Evolutionary conservation across 1,140 invertebrate species (phyloP).

Genomic region (Nebria ingens): DNA sequence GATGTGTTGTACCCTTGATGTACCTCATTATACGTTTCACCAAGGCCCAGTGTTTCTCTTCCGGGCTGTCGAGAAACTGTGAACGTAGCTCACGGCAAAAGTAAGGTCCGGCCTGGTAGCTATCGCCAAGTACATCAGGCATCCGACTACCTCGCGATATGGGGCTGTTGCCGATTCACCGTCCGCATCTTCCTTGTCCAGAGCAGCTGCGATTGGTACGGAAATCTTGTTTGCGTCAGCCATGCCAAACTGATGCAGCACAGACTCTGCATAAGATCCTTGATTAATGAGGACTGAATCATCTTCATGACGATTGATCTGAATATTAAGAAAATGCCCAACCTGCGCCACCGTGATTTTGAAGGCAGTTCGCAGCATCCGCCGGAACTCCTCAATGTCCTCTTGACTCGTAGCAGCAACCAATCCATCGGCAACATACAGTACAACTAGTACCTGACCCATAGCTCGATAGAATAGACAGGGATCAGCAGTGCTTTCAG

Average conservation of each 20-base stretch:
- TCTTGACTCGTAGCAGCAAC: slow-evolving; percentile 13
- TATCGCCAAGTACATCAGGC: slow-evolving; percentile 30
- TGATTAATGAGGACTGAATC: slow-evolving; percentile 17
- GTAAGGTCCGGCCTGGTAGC: slow-evolving; percentile 34
- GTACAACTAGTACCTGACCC: slow-evolving; percentile 14
- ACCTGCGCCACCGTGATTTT: not conserved
- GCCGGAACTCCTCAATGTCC: not conserved
- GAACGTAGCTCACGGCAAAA: slow-evolving; percentile 29
- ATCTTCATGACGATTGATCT: not conserved
- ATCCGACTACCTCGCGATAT: slow-evolving; percentile 31
- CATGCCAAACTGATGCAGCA: slow-evolving; percentile 21
- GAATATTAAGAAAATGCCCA: not conserved
- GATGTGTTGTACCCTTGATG: slow-evolving; percentile 32
- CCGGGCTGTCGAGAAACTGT: slow-evolving; percentile 23
- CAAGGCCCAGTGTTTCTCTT: slow-evolving; percentile 24
- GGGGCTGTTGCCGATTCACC: slow-evolving; percentile 10
- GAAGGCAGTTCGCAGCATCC: not conserved
- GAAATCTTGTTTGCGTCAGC: not conserved
- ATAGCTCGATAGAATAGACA: slow-evolving; percentile 13
- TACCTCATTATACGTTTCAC: slow-evolving; percentile 33
- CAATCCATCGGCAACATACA: slow-evolving; percentile 25
- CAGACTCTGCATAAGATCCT: slow-evolving; percentile 30
- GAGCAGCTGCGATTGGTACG: not conserved
- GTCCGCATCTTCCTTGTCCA: not conserved
- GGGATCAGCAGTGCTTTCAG: not conserved